phyloP scores from a whole-genome alignment of 1,140 invertebrate species.

The Chrysopa pallens region DNA sequence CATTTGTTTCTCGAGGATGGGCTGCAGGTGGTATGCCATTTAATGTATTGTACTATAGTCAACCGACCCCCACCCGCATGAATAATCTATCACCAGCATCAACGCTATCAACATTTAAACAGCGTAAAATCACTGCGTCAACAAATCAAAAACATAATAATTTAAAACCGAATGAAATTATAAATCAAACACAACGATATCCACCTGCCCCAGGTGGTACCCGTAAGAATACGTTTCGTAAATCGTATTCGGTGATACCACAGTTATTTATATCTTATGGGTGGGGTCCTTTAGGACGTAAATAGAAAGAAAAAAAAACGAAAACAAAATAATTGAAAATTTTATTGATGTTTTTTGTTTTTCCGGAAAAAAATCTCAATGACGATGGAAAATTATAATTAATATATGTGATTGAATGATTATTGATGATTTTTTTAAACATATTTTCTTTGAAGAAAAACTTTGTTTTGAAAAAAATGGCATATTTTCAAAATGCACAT shows the following conservation, averaged over 20 bases:
- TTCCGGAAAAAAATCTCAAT: too few species aligned
- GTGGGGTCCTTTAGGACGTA: conserved; percentile 23
- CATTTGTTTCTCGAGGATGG: conserved; percentile 21
- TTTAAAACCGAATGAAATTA: background rate
- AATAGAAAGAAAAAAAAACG: conserved; percentile 1
- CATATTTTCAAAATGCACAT: too few species aligned
- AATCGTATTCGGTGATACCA: conserved; percentile 27
- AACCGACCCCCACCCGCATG: conserved; percentile 2
- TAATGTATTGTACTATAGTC: conserved; percentile 26
- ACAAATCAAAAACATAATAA: background rate
- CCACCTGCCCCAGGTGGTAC: too few species aligned
- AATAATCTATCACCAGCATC: background rate
- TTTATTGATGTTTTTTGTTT: too few species aligned
- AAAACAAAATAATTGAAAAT: too few species aligned
- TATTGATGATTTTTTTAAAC: too few species aligned
- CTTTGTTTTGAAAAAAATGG: too few species aligned
- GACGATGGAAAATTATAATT: too few species aligned
- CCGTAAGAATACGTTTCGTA: conserved; percentile 7
- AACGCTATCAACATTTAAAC: background rate
- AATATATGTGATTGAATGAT: too few species aligned
- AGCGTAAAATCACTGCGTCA: background rate
- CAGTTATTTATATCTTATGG: conserved; percentile 30
- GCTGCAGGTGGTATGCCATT: conserved; percentile 29
- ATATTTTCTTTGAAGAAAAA: too few species aligned
- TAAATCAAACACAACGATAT: background rate